A percentile compares a stretch with the other conserved stretches of the same genome.
Conservation (phyloP, 2,888 invertebrate genomes). For the Xestia rhomboidea region DNA sequence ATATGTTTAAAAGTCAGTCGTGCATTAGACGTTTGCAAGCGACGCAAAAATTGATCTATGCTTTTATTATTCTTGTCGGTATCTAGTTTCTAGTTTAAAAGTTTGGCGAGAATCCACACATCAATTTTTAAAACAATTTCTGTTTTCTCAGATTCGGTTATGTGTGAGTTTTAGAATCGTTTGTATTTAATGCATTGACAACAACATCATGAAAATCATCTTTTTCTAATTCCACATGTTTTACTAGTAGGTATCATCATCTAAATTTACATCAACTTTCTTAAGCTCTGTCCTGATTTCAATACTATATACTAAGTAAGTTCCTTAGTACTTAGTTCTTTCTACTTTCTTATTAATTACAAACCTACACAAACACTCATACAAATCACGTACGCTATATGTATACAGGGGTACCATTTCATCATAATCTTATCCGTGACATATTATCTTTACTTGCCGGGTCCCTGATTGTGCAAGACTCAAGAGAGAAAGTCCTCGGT, state of each 20-base stretch:
- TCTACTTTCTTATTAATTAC: constrained; percentile 1
- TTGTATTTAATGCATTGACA: neutral
- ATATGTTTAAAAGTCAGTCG: constrained; percentile 27
- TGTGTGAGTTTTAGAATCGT: neutral
- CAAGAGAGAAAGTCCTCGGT: constrained; percentile 47
- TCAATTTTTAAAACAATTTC: constrained; percentile 14
- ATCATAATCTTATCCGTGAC: constrained; percentile 12
- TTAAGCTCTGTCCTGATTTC: neutral
- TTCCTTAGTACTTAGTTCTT: neutral
- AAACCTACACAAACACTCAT: neutral
- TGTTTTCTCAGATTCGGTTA: neutral
- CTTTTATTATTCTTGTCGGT: constrained; percentile 30
- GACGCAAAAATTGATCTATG: constrained; percentile 30
- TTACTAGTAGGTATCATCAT: neutral
- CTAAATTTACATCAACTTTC: neutral
- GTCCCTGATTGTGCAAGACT: constrained; percentile 37
- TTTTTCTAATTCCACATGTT: neutral
- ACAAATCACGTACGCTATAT: constrained; percentile 15
- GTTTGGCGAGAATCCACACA: constrained; percentile 20
- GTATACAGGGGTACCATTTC: constrained; percentile 13
- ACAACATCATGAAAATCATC: neutral
- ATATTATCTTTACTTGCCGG: constrained; percentile 29
- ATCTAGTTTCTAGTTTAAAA: constrained; percentile 18
- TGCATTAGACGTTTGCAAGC: constrained; percentile 7
- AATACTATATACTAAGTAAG: neutral